Base-by-base conservation (phyloP, 2,113 vertebrate genomes). In the Sminthopsis crassicaudata region DNA sequence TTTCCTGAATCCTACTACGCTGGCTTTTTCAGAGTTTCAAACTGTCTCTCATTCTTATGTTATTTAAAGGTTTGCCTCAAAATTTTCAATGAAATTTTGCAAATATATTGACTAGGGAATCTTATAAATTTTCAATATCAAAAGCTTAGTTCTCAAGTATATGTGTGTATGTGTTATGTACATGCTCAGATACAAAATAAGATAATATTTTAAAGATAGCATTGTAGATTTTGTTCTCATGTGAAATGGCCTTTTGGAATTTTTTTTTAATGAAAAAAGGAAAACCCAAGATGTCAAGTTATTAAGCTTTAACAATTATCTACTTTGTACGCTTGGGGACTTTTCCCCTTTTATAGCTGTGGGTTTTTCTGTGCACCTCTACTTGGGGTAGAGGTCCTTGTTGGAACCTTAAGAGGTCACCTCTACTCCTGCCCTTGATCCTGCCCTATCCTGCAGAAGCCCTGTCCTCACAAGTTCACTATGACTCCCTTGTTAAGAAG, bases 71-170 rank as follows among this genome's bases (percentile, higher is more conserved):
- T 89, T 97, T 90, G 91, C 94, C 90, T 94, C 94, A 95, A 96
- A 94, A 95, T 76, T 96, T 98, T 90, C 84, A 94, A n/a, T 97
- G 97, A 97, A 96, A 97, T 91, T 95, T 98, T 97, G 95, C 57
- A 26, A 51, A 84, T n/a, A 96, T 95, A 94, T 46, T 96, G 97
- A 91, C 5, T 84, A 92, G 96, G 95, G 94, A 94, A 96, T 97
- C 95, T 95, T 97, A 93, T 93, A 95, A 90, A 67, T 97, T 98
- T 96, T 97, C 53, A 52, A 94, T 48, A 53, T 42, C 60, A 91
- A 92, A 46, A 52, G 2, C 51, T 51, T 67, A n/a, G 8, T 42
- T 84, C 60, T 94, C 92, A 60, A 52, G 30, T 84, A 51, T 51
- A 51, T 51, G 50, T 51, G 8, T 51, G 50, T 51, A 51, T 51